phyloP scores from a whole-genome alignment of 1,140 invertebrate species.

The Eupristina koningsbergeri region DNA sequence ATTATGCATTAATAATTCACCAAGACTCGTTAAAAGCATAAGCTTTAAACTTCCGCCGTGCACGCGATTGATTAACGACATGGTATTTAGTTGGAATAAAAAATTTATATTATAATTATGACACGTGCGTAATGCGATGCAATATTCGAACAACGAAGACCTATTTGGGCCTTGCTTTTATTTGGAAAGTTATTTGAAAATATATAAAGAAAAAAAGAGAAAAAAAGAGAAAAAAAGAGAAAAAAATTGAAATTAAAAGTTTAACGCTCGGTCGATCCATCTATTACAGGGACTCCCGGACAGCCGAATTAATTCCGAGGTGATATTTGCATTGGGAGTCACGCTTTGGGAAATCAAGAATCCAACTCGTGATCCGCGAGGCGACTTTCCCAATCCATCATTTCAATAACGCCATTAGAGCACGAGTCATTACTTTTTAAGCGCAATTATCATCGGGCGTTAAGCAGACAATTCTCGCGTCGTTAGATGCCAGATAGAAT shows the following conservation, averaged over 20 bases:
- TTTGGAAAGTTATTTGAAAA: background rate
- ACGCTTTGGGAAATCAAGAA: background rate
- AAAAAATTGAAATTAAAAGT: background rate
- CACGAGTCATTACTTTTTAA: conserved; percentile 18
- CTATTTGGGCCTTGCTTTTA: no score
- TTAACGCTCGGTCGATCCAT: background rate
- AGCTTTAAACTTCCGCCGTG: background rate
- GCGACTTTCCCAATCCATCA: conserved; percentile 10
- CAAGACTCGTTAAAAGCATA: background rate
- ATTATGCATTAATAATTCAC: background rate
- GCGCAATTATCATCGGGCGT: conserved; percentile 40
- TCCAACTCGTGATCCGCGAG: background rate
- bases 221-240: no score
- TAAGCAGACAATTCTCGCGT: conserved; percentile 14
- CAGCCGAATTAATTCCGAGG: background rate
- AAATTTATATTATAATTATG: background rate
- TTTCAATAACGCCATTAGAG: conserved; percentile 43
- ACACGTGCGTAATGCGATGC: background rate
- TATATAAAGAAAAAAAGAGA: no score
- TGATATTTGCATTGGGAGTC: background rate
- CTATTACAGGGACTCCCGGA: background rate
- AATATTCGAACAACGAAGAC: background rate
- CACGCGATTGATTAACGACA: background rate
- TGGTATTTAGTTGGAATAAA: background rate
- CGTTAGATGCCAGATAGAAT: conserved; percentile 51